A percentile compares a stretch with the other conserved stretches of the same genome.
Evolutionary conservation across 53 echinoderm and acorn worm genomes (phyloP).

Genomic region (Henricia sp.): DNA sequence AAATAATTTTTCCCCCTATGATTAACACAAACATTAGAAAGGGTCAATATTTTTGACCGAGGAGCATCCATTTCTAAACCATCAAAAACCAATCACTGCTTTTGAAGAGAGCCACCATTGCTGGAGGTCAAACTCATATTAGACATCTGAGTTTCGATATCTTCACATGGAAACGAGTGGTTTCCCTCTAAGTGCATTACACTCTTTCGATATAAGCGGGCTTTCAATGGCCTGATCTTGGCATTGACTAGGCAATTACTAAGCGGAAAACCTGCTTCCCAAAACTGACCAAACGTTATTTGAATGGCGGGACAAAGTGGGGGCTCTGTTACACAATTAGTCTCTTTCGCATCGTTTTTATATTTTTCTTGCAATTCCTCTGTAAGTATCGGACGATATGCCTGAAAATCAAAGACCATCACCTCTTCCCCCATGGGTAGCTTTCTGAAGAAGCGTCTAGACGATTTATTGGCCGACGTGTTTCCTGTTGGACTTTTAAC

Average conservation of each 20-base stretch:
- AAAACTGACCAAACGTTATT: conserved; percentile 23
- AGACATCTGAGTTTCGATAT: not conserved
- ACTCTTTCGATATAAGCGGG: not conserved
- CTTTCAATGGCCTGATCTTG: not conserved
- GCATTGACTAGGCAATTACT: conserved; percentile 7
- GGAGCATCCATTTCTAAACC: too few species aligned
- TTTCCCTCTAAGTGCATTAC: not conserved
- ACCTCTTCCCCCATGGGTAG: not conserved
- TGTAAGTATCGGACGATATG: too few species aligned
- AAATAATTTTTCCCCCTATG: too few species aligned
- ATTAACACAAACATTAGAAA: too few species aligned
- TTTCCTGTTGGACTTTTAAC: not conserved
- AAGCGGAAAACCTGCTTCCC: conserved; percentile 4
- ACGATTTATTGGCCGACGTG: not conserved
- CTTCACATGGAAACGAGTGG: not conserved
- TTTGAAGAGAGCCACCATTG: not conserved
- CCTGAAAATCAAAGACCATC: conserved; percentile 23
- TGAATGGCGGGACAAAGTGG: not conserved
- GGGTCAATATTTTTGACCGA: too few species aligned
- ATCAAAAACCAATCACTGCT: too few species aligned
- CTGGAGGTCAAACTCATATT: not conserved
- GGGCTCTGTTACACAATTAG: not conserved
- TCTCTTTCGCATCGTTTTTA: too few species aligned
- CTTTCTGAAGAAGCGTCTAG: not conserved
- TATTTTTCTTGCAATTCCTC: too few species aligned